Conservation (phyloP, 1,140 invertebrate species). For the Diuraphis noxia region DNA sequence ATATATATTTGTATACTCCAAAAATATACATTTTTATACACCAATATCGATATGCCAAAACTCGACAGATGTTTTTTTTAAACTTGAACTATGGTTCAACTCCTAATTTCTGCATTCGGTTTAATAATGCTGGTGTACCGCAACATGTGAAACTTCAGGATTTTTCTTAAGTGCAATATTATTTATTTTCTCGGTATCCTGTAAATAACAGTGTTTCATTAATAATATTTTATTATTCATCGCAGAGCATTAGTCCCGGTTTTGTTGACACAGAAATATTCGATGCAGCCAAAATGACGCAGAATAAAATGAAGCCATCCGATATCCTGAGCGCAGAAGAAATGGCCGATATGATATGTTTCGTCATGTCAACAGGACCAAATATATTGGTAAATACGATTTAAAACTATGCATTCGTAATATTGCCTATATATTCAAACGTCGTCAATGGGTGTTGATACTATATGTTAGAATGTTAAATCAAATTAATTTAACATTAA, state of each 20-base stretch:
- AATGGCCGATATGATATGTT: conserved; percentile 41
- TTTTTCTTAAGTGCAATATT: background rate
- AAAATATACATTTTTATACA: no score
- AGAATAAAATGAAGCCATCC: background rate
- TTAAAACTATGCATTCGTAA: background rate
- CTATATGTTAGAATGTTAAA: no score
- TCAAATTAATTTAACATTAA: background rate
- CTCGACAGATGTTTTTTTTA: no score
- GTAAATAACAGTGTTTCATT: background rate
- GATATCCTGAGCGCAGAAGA: conserved; percentile 9
- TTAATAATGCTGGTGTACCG: background rate
- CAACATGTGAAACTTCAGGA: background rate
- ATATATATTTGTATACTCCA: no score
- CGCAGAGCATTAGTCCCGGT: conserved; percentile 29
- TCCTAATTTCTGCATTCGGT: no score
- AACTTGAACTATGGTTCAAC: no score
- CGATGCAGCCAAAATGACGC: background rate
- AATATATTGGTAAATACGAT: conserved; percentile 15
- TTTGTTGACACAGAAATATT: conserved; percentile 45
- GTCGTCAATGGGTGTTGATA: no score
- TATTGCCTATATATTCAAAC: background rate
- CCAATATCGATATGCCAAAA: no score
- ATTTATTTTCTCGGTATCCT: background rate
- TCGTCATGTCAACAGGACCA: conserved; percentile 29
- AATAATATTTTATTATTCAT: background rate